Base-by-base conservation (phyloP, 2,797 vertebrate species). In the Hipposideros larvatus region DNA sequence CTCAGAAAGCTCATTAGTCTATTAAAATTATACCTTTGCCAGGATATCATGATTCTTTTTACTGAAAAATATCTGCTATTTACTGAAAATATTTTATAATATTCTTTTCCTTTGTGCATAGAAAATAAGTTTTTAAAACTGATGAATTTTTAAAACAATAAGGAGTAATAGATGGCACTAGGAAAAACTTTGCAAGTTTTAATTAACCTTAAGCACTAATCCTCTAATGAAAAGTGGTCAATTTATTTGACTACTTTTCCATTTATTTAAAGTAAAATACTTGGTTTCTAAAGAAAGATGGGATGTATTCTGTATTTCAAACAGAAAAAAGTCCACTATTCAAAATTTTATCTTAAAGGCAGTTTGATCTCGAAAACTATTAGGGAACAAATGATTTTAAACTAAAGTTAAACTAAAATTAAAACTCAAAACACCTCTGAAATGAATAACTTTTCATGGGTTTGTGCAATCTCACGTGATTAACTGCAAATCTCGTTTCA, bases 1-100 rank as follows among this genome's bases (percentile, higher is more conserved):
- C 89, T 96, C 90, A 98, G 55, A 96, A 98, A 98, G 74, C 92
- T 98, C 97, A 97, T 98, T 98, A 98, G 97, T 97, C 96, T 97
- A 97, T 97, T 98, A 97, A 98, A 98, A 98, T 95, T 97, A 96
- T 24, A 96, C 59, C 90, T 92, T 63, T 95, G 73, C 88, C 89
- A 95, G 80, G 51, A 97, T 43, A 85, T 57, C 55, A 96, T 75
- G 24, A 96, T 95, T 96, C 53, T 90, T 98, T 98, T 98, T 97
- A 92, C 94, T 97, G 84, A 97, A 95, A 98, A 97, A 97, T 79
- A 97, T 92, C 93, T 92, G 95, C 82, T 88, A 97, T 92, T 86
- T 97, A 96, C 66, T 89, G 85, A 98, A 97, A 75, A 57, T 78
- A 96, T 96, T 96, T 97, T 61, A 86, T 53, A 93, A 95, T 92